These are phyloP conservation scores for Pammene aurita DNA, from an alignment of 2,888 invertebrate genomes.

Conservation along the genomic window DNA sequence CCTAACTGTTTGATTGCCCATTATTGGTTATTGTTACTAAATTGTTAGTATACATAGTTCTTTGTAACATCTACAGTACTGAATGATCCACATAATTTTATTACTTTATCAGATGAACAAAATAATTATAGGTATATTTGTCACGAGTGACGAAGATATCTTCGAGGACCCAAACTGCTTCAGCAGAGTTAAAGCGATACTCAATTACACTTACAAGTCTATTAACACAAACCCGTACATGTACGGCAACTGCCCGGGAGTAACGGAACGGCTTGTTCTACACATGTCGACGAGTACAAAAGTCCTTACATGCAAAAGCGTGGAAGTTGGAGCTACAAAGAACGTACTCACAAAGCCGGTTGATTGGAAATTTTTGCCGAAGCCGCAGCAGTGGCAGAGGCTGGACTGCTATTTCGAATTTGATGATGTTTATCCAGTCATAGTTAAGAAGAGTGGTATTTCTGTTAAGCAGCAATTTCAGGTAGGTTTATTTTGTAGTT, in stretches of 20 bases:
- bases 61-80: no score
- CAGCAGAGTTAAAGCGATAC: slow-evolving; percentile 83
- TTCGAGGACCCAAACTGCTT: slow-evolving; percentile 83
- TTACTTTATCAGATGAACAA: no score
- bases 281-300: slow-evolving; percentile 81
- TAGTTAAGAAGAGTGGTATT: slow-evolving; percentile 84
- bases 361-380: slow-evolving; percentile 90
- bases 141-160: slow-evolving; percentile 86
- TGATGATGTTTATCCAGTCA: slow-evolving; percentile 88
- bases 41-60: no score
- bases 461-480: slow-evolving; percentile 88
- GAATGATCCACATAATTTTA: no score
- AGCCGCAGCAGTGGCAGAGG: slow-evolving; percentile 88
- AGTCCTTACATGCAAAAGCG: slow-evolving; percentile 85
- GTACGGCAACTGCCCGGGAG: slow-evolving; percentile 81
- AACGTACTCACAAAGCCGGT: slow-evolving; percentile 84
- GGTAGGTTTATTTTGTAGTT: slow-evolving; percentile 63
- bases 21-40: no score
- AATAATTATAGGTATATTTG: slow-evolving; percentile 85
- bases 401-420: slow-evolving; percentile 90
- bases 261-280: slow-evolving; percentile 86
- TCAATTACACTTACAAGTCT: slow-evolving; percentile 82
- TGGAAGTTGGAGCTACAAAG: slow-evolving; percentile 80
- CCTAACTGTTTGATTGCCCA: no score
- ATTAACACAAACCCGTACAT: slow-evolving; percentile 83